These are phyloP conservation scores for Dryoscopus gambensis DNA, from an alignment of 2,113 vertebrate species.

Conservation along the genomic window DNA sequence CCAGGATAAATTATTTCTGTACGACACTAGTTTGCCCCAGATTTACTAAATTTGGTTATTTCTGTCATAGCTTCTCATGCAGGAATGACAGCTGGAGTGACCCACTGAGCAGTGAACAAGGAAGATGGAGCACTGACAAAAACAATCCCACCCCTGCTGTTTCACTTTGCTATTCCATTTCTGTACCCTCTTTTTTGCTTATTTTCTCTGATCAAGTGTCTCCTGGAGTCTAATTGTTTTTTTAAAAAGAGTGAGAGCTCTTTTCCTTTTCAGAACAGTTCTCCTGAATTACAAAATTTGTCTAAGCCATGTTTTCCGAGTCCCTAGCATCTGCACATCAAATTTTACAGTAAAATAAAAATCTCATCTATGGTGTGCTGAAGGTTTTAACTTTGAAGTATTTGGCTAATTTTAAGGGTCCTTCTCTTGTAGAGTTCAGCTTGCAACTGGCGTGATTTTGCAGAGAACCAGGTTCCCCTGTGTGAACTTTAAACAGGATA, in stretches of 20 bases:
- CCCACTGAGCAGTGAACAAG: background rate
- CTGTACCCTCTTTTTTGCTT: background rate
- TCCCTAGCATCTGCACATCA: background rate
- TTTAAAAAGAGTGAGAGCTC: background rate
- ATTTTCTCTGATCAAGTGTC: background rate
- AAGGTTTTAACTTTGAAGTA: background rate
- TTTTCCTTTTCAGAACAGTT: background rate
- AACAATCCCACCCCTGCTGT: background rate
- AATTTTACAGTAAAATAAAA: background rate
- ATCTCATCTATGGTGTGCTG: rapidly evolving
- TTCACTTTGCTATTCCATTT: background rate
- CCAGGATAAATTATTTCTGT: background rate
- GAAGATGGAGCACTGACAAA: background rate
- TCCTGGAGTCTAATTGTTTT: background rate
- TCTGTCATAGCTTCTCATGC: background rate
- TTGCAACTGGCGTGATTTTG: background rate
- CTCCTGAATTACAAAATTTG: background rate
- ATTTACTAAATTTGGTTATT: background rate
- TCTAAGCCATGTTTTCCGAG: background rate
- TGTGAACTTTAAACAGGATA: background rate
- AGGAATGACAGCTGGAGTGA: background rate
- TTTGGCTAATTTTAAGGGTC: background rate
- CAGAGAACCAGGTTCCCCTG: background rate
- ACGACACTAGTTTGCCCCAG: background rate
- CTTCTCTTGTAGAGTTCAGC: background rate